Evolutionary conservation across 1,140 invertebrate genomes (phyloP), one percentile per base, ranked within the genome.

Genomic region (Zaprionus gabonicus): DNA sequence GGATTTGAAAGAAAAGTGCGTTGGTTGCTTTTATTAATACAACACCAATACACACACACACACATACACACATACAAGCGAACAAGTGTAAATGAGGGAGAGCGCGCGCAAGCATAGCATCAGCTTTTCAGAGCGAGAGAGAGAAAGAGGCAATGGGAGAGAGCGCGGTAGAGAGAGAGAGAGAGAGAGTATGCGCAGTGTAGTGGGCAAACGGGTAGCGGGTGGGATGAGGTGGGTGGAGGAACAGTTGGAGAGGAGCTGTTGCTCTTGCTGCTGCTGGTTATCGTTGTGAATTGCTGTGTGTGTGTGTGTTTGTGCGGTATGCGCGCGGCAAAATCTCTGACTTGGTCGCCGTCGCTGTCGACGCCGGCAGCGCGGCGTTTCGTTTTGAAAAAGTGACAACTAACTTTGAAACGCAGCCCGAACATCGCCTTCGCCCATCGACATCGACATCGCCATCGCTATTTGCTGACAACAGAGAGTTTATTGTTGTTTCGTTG

Each of bases 11-110:
- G 73, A 83, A 88, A 90, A 90, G 88, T 87, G 84, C 84, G 84
- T 87, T 81, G 84, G 84, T 87, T 87, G 84, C 84, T 88, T 88
- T 88, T 88, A 88, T 84, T 88, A 88, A 88, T 88, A 88, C 80
- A 71, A 77, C 74, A 81, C 70, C 53, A 71, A 76, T 64, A 80
- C 71, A 56, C 34, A 66, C 58, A 71, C 58, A 71, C 23, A 78
- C 58, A 41, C 20, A 72, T 10, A 53, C 46, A n/a, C 31, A 68
- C 25, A 72, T 31, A 66, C 63, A 71, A 41, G 7, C 38, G 60
- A 81, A 82, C 72, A 82, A 82, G 76, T 82, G 69, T 82, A 82
- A 71, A 69, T 72, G 65, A 63, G 55, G 44, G 25, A 71, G 71
- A 71, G 60, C 13, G 75, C 51, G 74, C 53, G 64, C 51, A 55